Conservation (phyloP, 2,113 vertebrate species). For the Bombycilla garrulus region DNA sequence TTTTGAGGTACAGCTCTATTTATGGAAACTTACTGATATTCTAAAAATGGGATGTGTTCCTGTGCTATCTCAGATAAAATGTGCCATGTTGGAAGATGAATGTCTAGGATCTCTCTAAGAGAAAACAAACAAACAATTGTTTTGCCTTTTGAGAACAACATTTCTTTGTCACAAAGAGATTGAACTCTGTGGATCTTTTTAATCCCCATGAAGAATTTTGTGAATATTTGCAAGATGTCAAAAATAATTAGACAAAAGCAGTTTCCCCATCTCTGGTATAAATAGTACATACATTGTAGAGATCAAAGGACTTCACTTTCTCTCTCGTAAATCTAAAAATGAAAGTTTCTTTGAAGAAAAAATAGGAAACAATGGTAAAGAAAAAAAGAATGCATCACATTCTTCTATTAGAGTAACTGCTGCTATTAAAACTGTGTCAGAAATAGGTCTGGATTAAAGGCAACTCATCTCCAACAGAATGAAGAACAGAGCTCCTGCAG, state of each 20-base stretch:
- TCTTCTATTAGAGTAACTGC: neutral
- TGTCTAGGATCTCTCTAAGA: slow-evolving; percentile 20
- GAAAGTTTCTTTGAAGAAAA: slow-evolving; percentile 41
- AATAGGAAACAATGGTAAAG: slow-evolving; percentile 7
- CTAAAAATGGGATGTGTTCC: slow-evolving; percentile 9
- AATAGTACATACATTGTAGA: slow-evolving; percentile 40
- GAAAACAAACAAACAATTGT: slow-evolving; percentile 44
- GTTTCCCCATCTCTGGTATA: slow-evolving; percentile 34
- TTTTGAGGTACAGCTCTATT: neutral
- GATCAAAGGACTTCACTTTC: slow-evolving; percentile 66
- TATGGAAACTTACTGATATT: neutral
- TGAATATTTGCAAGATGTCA: slow-evolving; percentile 74
- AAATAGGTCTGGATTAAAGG: slow-evolving; percentile 19
- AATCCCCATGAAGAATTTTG: slow-evolving; percentile 68
- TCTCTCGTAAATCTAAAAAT: slow-evolving; percentile 38
- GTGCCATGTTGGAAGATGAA: slow-evolving; percentile 30
- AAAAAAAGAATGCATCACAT: neutral
- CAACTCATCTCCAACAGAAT: neutral
- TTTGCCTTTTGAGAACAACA: slow-evolving; percentile 23
- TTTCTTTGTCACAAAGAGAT: slow-evolving; percentile 47
- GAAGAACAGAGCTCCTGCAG: neutral
- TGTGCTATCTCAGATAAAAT: slow-evolving; percentile 9
- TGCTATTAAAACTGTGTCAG: slow-evolving; percentile 29
- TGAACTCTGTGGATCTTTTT: slow-evolving; percentile 39
- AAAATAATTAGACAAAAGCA: slow-evolving; percentile 76